phyloP scores from a whole-genome alignment of 1,140 invertebrate species.

The Andricus grossulariae region DNA sequence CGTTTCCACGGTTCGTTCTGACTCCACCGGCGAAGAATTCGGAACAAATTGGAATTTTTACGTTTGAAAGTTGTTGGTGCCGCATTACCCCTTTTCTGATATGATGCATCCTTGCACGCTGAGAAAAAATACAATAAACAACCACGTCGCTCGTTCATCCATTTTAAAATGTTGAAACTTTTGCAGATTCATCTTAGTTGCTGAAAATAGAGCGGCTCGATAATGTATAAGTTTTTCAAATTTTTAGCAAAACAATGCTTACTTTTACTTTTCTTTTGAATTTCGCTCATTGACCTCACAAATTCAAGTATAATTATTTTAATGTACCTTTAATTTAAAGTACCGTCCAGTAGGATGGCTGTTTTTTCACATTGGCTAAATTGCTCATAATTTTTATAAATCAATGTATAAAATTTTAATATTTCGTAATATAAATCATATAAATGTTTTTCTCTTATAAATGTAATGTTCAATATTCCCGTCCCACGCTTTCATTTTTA shows the following conservation, averaged over 20 bases:
- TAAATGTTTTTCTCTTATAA: no score
- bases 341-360: no score
- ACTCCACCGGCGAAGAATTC: slow-evolving; percentile 59
- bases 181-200: slow-evolving; percentile 15
- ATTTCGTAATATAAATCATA: no score
- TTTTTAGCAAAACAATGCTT: not conserved
- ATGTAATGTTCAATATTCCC: no score
- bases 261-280: no score
- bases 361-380: no score
- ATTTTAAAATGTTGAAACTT: slow-evolving; percentile 23
- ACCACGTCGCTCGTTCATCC: slow-evolving; percentile 11
- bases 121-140: slow-evolving; percentile 30
- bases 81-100: slow-evolving; percentile 47
- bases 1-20: slow-evolving; percentile 66
- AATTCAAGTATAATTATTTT: no score
- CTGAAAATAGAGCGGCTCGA: not conserved
- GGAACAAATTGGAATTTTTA: slow-evolving; percentile 72
- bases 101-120: slow-evolving; percentile 29
- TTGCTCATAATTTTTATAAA: no score
- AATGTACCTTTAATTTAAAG: no score
- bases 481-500: no score
- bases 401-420: no score
- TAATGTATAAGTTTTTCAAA: not conserved
- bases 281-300: no score
- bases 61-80: slow-evolving; percentile 61